A percentile compares a stretch with the other conserved stretches of the same genome.
Conservation (phyloP, 2,113 vertebrate species). For the Phycodurus eques region DNA sequence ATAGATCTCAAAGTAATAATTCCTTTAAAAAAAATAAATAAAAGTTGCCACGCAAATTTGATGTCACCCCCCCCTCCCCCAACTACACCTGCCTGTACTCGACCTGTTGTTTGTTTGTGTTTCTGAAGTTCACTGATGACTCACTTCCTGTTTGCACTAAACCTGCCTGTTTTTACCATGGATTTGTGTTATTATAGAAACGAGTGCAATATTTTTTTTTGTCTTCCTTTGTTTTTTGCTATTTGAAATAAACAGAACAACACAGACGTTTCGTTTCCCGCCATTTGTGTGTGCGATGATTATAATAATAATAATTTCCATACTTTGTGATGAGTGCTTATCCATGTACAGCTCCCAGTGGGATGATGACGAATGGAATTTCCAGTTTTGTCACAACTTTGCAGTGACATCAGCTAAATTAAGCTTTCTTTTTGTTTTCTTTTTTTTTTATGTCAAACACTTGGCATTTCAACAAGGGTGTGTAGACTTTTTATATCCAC, state of each 20-base stretch:
- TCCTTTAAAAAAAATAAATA: background rate
- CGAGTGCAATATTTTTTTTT: slow-evolving; percentile 66
- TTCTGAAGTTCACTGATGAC: slow-evolving; percentile 29
- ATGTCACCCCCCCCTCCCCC: background rate
- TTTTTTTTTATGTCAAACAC: no score
- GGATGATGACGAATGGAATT: background rate
- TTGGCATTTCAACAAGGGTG: no score
- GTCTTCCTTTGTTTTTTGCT: slow-evolving; percentile 53
- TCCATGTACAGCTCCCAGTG: background rate
- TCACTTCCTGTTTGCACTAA: slow-evolving; percentile 67
- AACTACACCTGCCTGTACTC: slow-evolving; percentile 47
- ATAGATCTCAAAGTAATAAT: no score
- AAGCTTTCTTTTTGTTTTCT: no score
- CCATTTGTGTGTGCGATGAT: background rate
- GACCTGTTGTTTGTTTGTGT: slow-evolving; percentile 51
- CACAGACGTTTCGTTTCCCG: slow-evolving; percentile 15
- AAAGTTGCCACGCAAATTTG: slow-evolving; percentile 17
- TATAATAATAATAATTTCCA: background rate
- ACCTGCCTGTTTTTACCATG: slow-evolving; percentile 71
- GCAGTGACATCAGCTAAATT: no score
- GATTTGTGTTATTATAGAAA: slow-evolving; percentile 63
- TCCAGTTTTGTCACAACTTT: no score
- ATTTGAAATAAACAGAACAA: slow-evolving; percentile 67
- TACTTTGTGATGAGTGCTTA: background rate
- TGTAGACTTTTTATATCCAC: no score